Percentiles rank a stretch among this genome's conserved stretches.
Conservation (phyloP, 2,888 invertebrate genomes). For the Temnothorax rugatulus region DNA sequence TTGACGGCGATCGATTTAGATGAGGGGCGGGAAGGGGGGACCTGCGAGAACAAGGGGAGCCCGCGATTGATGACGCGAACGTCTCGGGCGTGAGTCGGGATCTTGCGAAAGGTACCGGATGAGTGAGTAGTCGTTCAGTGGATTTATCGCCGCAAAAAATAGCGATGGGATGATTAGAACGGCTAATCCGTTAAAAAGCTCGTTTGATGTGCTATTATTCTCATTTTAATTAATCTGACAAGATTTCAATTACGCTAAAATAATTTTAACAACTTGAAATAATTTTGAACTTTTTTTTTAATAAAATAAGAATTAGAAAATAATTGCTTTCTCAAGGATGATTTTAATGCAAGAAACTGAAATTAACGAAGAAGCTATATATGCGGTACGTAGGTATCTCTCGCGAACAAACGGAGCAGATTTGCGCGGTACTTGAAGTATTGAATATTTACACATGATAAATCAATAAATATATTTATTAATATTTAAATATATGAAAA, state of each 20-base stretch:
- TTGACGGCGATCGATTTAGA: constrained; percentile 64
- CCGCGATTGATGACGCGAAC: constrained; percentile 7
- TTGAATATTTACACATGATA: neutral
- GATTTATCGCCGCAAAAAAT: neutral
- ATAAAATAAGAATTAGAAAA: neutral
- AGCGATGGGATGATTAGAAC: neutral
- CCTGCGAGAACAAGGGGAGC: neutral
- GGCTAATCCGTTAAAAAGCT: neutral
- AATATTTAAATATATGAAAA: neutral
- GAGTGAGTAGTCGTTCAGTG: too few relatives aligned
- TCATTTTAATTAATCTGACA: neutral
- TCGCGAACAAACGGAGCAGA: neutral
- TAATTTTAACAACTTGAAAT: neutral
- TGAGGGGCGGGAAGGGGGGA: neutral
- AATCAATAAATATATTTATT: neutral
- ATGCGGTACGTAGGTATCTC: neutral
- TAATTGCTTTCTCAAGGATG: neutral
- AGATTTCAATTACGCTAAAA: neutral
- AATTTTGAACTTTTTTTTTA: neutral
- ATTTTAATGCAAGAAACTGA: neutral
- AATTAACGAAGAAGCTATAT: neutral
- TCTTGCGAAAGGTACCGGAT: neutral
- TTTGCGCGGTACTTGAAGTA: neutral
- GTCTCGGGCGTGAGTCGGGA: neutral
- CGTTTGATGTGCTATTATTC: neutral